Evolutionary conservation across 2,113 vertebrate species (phyloP).

Genomic region (Coregonus clupeaformis): DNA sequence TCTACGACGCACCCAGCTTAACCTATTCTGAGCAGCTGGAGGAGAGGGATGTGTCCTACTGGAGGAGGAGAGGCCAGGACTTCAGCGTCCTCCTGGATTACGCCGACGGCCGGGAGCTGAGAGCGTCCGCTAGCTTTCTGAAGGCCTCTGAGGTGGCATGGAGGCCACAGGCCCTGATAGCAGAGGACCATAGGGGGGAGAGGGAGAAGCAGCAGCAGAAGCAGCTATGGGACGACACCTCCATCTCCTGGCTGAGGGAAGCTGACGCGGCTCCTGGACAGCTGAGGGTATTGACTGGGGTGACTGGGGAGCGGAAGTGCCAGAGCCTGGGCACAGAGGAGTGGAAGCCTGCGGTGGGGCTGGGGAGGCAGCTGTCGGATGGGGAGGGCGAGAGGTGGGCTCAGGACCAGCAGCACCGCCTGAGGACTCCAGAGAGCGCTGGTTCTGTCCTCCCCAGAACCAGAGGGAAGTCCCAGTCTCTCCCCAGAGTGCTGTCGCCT

Average conservation of each 20-base stretch:
- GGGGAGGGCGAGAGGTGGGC: conserved; percentile 80
- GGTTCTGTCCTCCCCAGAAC: conserved; percentile 64
- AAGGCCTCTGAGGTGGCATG: conserved; percentile 44
- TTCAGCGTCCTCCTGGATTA: conserved; percentile 81
- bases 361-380: conserved; percentile 84
- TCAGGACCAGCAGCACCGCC: conserved; percentile 78
- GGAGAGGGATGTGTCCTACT: conserved; percentile 79
- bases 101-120: conserved; percentile 76
- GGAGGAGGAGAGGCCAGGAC: conserved; percentile 89
- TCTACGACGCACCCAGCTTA: conserved; percentile 78
- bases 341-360: conserved; percentile 81
- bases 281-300: conserved; percentile 52
- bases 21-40: conserved; percentile 75
- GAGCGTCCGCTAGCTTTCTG: conserved; percentile 69
- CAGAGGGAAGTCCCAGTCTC: conserved; percentile 84
- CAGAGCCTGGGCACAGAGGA: conserved; percentile 81
- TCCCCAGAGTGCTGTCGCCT: conserved; percentile 84
- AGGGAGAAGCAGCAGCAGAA: conserved; percentile 68
- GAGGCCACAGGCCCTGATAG: conserved; percentile 72
- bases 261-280: conserved; percentile 76
- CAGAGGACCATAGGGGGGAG: conserved; percentile 69
- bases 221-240: conserved; percentile 74
- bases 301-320: conserved; percentile 74
- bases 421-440: conserved; percentile 71
- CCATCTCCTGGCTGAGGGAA: conserved; percentile 74